Base-by-base conservation (phyloP, 1,140 invertebrate species). In the Chrysopa pallens region DNA sequence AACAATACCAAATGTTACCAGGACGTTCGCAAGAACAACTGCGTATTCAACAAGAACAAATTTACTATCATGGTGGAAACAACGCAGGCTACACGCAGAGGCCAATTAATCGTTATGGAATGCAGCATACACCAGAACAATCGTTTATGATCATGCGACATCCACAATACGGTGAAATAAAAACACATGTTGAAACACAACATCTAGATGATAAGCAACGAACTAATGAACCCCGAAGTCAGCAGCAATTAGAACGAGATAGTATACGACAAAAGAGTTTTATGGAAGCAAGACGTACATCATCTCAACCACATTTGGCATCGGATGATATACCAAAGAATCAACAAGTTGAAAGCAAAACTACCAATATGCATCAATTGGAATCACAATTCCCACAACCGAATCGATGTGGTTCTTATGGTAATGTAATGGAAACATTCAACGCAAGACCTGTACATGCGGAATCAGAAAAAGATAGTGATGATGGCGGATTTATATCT, bases 261-360 rank as follows among this genome's bases (percentile, higher is more conserved):
- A 68, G 67, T 47, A 41, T 58, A 17, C 54, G 66, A 48, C 67
- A 69, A 51, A 58, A 62, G 54, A 68, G 63, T 37, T 62, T 72
- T 36, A 50, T 59, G 12, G 70, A 72, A 54, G 63, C 66, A 3
- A 54, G 69, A 50, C 56, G 70, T 46, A 70, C 75, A 2, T 62
- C 69, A 1, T 79, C 77, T 1, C 77, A 79, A 44, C 77, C 76
- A 6, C 76, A 80, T 42, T 55, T 78, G 8, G 64, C 71, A 9
- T 71, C 70, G 42, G 74, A 70, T 31, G 66, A 69, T 36, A 65
- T 69, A 31, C 49, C 45, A 5, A 52, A 53, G 17, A 44, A 49
- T 38, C 41, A 39, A 13, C 42, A 47, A 14, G 38, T 39, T 9
- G 46, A 47, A 35, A 42, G 43, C 13, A 42, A 42, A 6, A 42